These are phyloP conservation scores for Papilio xuthus DNA, from an alignment of 1,140 invertebrate genomes.

Conservation along the genomic window DNA sequence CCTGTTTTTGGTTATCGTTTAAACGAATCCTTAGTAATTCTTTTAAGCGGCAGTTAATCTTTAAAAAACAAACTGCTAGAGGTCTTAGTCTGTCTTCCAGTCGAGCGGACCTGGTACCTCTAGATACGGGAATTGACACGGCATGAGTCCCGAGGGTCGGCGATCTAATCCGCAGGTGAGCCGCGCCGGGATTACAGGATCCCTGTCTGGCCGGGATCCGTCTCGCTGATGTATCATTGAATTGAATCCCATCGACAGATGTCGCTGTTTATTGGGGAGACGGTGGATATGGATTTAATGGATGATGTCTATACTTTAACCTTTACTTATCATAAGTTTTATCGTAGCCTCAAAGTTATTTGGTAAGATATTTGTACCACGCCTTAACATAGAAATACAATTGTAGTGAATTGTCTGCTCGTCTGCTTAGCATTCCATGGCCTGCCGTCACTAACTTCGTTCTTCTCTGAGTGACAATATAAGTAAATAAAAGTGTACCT, in stretches of 20 bases:
- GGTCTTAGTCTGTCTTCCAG: not conserved
- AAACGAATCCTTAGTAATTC: too few species aligned
- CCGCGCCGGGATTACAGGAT: conserved; percentile 48
- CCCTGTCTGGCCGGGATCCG: conserved; percentile 40
- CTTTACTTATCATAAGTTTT: not conserved
- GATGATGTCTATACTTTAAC: conserved; percentile 22
- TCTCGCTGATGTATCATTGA: conserved; percentile 60
- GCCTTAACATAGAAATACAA: not conserved
- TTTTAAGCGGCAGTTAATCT: too few species aligned
- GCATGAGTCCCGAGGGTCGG: conserved; percentile 42
- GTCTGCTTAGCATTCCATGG: conserved; percentile 13
- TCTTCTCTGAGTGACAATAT: conserved; percentile 19
- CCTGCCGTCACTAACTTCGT: not conserved
- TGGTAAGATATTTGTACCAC: not conserved
- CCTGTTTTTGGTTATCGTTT: too few species aligned
- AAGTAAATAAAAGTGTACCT: conserved; percentile 39
- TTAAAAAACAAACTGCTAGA: not conserved
- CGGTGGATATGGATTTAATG: conserved; percentile 24
- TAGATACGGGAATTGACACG: conserved; percentile 36
- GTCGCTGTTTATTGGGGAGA: conserved; percentile 48
- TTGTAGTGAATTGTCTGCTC: not conserved
- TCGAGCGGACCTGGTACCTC: conserved; percentile 20
- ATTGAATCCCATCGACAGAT: conserved; percentile 55
- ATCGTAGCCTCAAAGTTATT: not conserved
- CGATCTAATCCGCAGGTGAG: conserved; percentile 55